phyloP scores from a whole-genome alignment of 2,797 vertebrate species.

The Sebastes iracundus region DNA sequence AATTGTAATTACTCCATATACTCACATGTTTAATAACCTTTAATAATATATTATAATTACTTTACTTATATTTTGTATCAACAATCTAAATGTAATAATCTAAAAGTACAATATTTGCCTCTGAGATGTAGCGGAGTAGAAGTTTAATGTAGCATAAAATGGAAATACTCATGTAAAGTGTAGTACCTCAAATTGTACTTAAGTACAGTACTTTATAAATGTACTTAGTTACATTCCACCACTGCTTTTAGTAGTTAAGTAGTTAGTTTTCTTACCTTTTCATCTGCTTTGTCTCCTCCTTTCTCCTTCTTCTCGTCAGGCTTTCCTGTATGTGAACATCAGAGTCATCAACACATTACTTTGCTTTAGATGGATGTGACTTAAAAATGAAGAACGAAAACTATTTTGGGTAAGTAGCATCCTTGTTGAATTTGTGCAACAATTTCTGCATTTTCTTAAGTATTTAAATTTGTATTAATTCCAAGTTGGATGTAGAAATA shows the following conservation, averaged over 20 bases:
- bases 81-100: background rate
- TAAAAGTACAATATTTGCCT: background rate
- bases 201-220: background rate
- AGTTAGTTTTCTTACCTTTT: slow-evolving; percentile 83
- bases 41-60: background rate
- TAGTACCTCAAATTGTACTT: no score
- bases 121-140: background rate
- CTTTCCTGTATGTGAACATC: slow-evolving; percentile 79
- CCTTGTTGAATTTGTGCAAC: background rate
- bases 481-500: background rate
- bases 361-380: background rate
- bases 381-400: background rate
- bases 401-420: background rate
- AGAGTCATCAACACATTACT: background rate
- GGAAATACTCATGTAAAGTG: background rate
- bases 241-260: background rate
- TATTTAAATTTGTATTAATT: background rate
- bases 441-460: background rate
- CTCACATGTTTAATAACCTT: background rate
- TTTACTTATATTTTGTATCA: background rate
- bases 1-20: background rate
- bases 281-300: slow-evolving; percentile 88
- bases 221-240: background rate
- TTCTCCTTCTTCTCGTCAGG: slow-evolving; percentile 93
- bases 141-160: background rate